phyloP scores from a whole-genome alignment of 2,888 invertebrate species.

The Aplocera efformata region DNA sequence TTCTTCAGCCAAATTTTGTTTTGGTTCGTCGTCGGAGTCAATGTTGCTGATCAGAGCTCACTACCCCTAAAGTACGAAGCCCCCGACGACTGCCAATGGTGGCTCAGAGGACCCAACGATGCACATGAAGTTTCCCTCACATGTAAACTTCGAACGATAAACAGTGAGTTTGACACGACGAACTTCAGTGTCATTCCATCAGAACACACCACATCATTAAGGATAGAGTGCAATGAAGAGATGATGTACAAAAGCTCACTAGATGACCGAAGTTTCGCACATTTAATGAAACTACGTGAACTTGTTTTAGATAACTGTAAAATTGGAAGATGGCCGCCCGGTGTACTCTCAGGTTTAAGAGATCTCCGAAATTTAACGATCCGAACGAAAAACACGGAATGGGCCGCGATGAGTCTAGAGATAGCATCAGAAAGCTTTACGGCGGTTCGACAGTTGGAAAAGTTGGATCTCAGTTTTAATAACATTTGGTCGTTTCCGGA shows the following conservation, averaged over 20 bases:
- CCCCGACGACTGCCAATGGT: constrained; percentile 92
- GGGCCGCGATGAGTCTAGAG: constrained; percentile 92
- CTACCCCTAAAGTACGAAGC: constrained; percentile 85
- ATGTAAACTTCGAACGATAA: constrained; percentile 90
- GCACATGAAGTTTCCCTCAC: constrained; percentile 87
- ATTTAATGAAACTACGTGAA: constrained; percentile 89
- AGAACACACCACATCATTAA: constrained; percentile 89
- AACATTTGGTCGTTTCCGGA: constrained; percentile 95
- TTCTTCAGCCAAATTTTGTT: constrained; percentile 62
- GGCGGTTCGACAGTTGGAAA: constrained; percentile 88
- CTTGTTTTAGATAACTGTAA: constrained; percentile 93
- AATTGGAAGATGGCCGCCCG: constrained; percentile 89
- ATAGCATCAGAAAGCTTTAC: constrained; percentile 89
- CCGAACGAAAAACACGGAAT: constrained; percentile 90
- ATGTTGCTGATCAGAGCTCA: constrained; percentile 73
- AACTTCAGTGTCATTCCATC: constrained; percentile 93
- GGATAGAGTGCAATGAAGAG: constrained; percentile 89
- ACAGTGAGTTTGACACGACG: constrained; percentile 93
- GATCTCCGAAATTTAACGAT: constrained; percentile 92
- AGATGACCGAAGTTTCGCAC: constrained; percentile 88
- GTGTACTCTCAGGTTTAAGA: constrained; percentile 88
- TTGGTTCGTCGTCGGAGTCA: constrained; percentile 67
- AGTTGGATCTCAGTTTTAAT: constrained; percentile 91
- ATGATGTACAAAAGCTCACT: constrained; percentile 89
- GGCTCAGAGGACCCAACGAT: constrained; percentile 82